Percentiles rank a stretch among this genome's conserved stretches.
Evolutionary conservation across 2,113 vertebrate genomes (phyloP).

Genomic region (Rhinichthys klamathensis): DNA sequence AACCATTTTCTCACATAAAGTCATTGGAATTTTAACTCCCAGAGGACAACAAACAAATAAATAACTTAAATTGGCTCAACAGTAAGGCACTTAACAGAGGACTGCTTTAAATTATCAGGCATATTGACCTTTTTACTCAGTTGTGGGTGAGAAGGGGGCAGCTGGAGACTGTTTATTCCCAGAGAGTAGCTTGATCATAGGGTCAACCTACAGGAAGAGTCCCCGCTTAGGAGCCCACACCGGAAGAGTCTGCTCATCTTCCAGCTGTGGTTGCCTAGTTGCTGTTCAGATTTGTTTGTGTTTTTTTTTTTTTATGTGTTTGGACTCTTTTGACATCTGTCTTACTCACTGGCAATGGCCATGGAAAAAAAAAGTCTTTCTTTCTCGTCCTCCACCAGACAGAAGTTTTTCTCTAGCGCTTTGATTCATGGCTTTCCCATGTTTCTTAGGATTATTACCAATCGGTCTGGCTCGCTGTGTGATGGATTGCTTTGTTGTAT

Average conservation of each 20-base stretch:
- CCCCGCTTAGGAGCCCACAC: conserved; percentile 54
- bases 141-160: conserved; percentile 30
- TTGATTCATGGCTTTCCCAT: conserved; percentile 34
- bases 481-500: not conserved
- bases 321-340: conserved; percentile 62
- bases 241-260: conserved; percentile 46
- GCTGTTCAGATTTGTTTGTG: conserved; percentile 66
- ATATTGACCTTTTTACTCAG: not conserved
- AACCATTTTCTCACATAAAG: not conserved
- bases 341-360: conserved; percentile 66
- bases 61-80: not conserved
- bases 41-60: conserved; percentile 9
- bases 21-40: not conserved
- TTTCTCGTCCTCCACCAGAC: conserved; percentile 55
- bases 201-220: conserved; percentile 53
- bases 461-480: not conserved
- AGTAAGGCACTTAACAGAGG: not conserved
- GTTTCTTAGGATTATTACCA: conserved; percentile 12
- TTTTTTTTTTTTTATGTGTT: conserved; percentile 61
- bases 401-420: conserved; percentile 32
- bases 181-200: conserved; percentile 50
- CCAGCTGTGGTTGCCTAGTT: conserved; percentile 68
- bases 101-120: not conserved
- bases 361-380: conserved; percentile 67
- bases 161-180: conserved; percentile 44